phyloP scores from a whole-genome alignment of 2,113 vertebrate species.

The Podilymbus podiceps region DNA sequence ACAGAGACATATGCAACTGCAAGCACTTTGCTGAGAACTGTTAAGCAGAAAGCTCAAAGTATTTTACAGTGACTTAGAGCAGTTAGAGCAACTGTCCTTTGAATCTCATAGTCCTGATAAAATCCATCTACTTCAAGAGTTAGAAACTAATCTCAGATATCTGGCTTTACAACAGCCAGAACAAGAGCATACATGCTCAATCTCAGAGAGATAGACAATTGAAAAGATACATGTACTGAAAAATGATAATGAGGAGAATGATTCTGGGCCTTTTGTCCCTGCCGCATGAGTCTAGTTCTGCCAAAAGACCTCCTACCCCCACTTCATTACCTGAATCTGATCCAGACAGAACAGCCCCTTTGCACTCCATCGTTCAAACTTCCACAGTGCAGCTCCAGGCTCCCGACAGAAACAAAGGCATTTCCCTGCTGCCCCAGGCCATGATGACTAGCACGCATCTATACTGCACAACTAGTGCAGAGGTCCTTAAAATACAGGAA shows the following conservation, averaged over 20 bases:
- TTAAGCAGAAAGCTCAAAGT: background rate
- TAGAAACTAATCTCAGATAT: background rate
- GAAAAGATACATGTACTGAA: background rate
- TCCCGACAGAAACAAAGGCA: background rate
- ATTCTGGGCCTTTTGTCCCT: background rate
- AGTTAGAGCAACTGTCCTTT: background rate
- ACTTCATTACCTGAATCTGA: background rate
- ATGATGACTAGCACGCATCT: background rate
- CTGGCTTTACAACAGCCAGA: background rate
- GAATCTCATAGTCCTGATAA: background rate
- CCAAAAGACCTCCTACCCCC: background rate
- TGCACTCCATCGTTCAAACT: background rate
- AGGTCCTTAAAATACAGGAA: background rate
- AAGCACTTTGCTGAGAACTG: background rate
- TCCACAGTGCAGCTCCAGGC: rapidly evolving
- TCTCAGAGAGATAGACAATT: background rate
- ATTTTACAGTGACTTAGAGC: background rate
- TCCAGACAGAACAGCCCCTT: background rate
- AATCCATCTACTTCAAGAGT: background rate
- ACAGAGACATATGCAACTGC: background rate
- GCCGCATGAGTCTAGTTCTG: background rate
- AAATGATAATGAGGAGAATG: background rate
- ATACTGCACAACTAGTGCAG: background rate
- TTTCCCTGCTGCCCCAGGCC: background rate
- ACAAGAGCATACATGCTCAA: rapidly evolving